Base-by-base conservation (phyloP, 2,888 invertebrate species). In the Nycteola revayana region DNA sequence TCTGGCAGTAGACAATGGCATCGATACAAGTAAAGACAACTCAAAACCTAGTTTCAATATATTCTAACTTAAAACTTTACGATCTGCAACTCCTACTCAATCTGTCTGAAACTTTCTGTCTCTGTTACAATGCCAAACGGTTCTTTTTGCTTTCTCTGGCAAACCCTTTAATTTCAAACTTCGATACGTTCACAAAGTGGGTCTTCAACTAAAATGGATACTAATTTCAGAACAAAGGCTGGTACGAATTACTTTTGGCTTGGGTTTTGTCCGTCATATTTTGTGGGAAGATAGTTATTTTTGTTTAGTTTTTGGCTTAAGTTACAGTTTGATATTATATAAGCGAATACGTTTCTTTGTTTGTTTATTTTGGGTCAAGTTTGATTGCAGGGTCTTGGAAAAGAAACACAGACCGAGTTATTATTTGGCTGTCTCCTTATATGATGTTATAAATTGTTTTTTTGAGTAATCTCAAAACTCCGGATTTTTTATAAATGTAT, bases 31-130 rank as follows among this genome's bases (percentile, higher is more conserved):
- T n/a, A n/a, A n/a, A n/a, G n/a, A n/a, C n/a, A n/a, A n/a, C n/a
- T n/a, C 3, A 14, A 18, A 18, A 18, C 3, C 1, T 9, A 24
- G 1, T 28, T 29, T 30, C 22, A 36, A 41, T 35, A 42, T 28
- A 36, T 33, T 14, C 28, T 10, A 21, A 14, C 3, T 14, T 14
- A 9, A 32, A 27, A 7, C 14, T 48, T 27, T 20, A 33, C 34
- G n/a, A 31, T 33, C 7, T 28, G 14, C 28, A 29, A 26, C 41
- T 24, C 36, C 42, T 48, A 27, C 44, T 27, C 32, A 35, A 39
- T 52, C 21, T 37, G 39, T 47, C 27, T 36, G 9, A 24, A 41
- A 45, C 26, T 49, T 46, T 49, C 32, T 23, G 28, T n/a, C 27
- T n/a, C 20, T 3, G 25, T 29, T 30, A 44, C 40, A 38, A 31